Evolutionary conservation across 1,140 invertebrate genomes (phyloP), one percentile per base, ranked within the genome.

Genomic region (Trachymyrmex cornetzi): DNA sequence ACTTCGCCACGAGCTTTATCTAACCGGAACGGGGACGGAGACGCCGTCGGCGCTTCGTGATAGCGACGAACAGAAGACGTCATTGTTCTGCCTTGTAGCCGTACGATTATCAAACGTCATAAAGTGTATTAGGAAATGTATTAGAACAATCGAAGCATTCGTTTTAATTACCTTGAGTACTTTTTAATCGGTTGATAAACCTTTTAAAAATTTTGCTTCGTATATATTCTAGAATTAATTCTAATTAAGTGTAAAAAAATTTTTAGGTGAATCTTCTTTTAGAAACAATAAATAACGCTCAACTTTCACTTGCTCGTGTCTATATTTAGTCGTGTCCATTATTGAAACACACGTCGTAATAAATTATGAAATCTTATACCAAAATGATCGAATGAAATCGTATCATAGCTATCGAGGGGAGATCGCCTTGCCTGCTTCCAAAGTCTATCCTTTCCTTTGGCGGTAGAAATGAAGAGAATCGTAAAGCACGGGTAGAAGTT

Each of bases 391-490:
- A 77, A 16, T n/a, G 57, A 67, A 88, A 88, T 88, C 75, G 59
- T 88, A 85, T 85, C 81, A 57, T 24, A 50, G 71, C 55, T 66
- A 55, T 81, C 16, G 27, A 57, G 71, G 69, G 71, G 24, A 71
- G 79, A 63, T 48, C 72, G 87, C 80, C 50, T 61, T 79, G 84
- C 75, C 84, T 85, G 87, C 79, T 91, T 86, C 86, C 87, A 91
- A 72, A 72, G 87, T 81, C 79, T 77, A 82, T 89, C 87, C 77
- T 88, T 82, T 86, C 77, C 86, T 90, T 86, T 55, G n/a, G 69
- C 87, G 77, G 63, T 81, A 81, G 82, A 80, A 87, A 88, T 67
- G 84, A 85, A 85, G 88, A 88, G 88, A 85, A 84, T 91, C 82
- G 86, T 82, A 80, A 87, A 72, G 66, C 85, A 84, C 75, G 50